Base-by-base conservation (phyloP, 2,888 invertebrate genomes). In the Cecidostiba fungosa region DNA sequence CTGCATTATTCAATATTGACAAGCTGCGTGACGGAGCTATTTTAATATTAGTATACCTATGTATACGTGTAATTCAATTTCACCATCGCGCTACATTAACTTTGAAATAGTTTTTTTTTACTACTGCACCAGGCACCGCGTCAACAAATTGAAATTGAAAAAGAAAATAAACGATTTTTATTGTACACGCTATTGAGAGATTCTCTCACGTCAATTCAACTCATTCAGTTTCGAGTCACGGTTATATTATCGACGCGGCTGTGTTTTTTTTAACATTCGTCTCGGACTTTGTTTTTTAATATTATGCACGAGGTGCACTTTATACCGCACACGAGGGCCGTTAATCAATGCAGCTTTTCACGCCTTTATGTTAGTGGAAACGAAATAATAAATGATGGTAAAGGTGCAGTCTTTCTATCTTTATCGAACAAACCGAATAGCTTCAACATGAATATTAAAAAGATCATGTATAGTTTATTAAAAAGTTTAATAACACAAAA, bases 1-100 rank as follows among this genome's bases (percentile, higher is more conserved):
- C 19, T 62, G 62, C 76, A 54, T 76, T 76, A 76, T 76, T 59
- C 54, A 76, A n/a, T 76, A 59, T 59, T 54, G 32, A 59, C 59
- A 47, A 2, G 4, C 62, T 0, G 39, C 47, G 14, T 26, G 6
- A 47, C 0, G 5, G 23, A 43, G 73, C 23, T n/a, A 73, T 8
- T 43, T 47, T 47, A 73, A 14, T 4, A 12, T 47, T 16, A 47
- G 14, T 47, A 4, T 14, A 6, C 39, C 5, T 62, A 23, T 16
- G n/a, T n/a, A n/a, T n/a, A n/a, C 23, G 23, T 59, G 23, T 16
- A 16, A 19, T 54, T 19, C 19, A 23, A 23, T 26, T 10, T 59
- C 23, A 23, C n/a, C 10, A 59, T 23, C 10, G 23, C 2, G 10
- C 47, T 47, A 16, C 16, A 47, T 47, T 39, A 43, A 43, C 43